Base-by-base conservation (phyloP, 23 tunicate genomes). In the Oikopleura albicans region DNA sequence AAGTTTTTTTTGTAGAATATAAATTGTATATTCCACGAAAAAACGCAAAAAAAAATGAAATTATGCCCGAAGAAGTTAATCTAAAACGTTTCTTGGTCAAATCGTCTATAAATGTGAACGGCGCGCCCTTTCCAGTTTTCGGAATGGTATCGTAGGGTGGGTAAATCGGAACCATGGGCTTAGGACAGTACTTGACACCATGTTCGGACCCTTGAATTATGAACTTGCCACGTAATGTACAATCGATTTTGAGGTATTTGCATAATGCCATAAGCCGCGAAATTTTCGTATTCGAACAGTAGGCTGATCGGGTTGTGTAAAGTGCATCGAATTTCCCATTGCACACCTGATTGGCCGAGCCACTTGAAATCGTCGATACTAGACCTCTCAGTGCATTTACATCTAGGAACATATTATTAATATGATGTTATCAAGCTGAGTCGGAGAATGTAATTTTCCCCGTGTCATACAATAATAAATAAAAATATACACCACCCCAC, bases 251-350 rank as follows among this genome's bases (percentile, higher is more conserved):
- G 27, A 71, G 31, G 31, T 12, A 71, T 16, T 71, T 29, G 35
- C 79, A 71, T 2, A 71, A 2, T 16, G 79, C 79, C 35, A 16
- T 71, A 4, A 71, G 31, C 37, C 79, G 33, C 79, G 33, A 27
- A 2, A 71, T 71, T 29, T 71, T 71, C 79, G 79, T 71, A 31
- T 71, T 71, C 37, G 79, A 12, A 37, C 79, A 71, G 31, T 71
- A 71, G 2, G 79, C 27, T 29, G 79, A 71, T 71, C 79, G 33
- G 28, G 79, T 71, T 22, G 79, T 71, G 79, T 12, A 71, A 29
- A 71, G 31, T 37, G 79, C 79, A 71, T 71, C 79, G 31, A 71
- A 71, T 71, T 4, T 71, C 31, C 36, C 2, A 16, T 31, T 37
- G 31, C 79, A 71, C 31, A 29, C 27, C 31, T 29, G 4, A 71